Evolutionary conservation across 2,888 invertebrate species (phyloP).

Genomic region (Cantharis nigra): DNA sequence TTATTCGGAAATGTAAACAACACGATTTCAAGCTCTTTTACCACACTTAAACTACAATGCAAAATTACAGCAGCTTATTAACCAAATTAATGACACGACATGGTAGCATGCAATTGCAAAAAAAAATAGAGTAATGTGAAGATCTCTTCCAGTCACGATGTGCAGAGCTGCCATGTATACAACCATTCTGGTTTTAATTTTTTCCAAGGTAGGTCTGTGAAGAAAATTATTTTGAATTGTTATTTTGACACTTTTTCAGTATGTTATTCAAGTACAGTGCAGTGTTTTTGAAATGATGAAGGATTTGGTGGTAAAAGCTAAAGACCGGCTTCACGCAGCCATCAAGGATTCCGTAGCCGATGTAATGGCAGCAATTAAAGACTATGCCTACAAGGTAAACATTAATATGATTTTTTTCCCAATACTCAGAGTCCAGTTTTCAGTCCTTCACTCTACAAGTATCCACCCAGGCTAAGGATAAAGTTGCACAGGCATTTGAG

Average conservation of each 20-base stretch:
- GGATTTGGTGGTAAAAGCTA: not conserved
- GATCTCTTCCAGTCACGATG: not conserved
- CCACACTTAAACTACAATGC: not conserved
- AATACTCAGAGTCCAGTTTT: not conserved
- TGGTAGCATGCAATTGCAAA: not conserved
- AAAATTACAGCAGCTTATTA: not conserved
- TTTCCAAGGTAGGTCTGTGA: not conserved
- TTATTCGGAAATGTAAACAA: not conserved
- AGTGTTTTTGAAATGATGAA: not conserved
- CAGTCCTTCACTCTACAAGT: not conserved
- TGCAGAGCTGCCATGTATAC: not conserved
- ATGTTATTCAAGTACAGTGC: not conserved
- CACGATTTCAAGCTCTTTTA: not conserved
- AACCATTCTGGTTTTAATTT: not conserved
- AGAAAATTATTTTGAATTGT: not conserved
- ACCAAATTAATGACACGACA: not conserved
- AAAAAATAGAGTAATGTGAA: not conserved
- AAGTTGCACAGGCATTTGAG: not conserved
- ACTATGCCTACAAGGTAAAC: not conserved
- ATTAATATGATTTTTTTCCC: not conserved
- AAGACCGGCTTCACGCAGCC: not conserved
- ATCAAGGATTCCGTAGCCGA: not conserved
- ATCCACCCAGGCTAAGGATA: not conserved
- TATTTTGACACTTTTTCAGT: not conserved
- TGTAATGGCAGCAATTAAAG: not conserved